Percentiles rank a stretch among this genome's conserved stretches.
phyloP scores from a whole-genome alignment of 2,888 invertebrate species.

The Schizaphis graminum region DNA sequence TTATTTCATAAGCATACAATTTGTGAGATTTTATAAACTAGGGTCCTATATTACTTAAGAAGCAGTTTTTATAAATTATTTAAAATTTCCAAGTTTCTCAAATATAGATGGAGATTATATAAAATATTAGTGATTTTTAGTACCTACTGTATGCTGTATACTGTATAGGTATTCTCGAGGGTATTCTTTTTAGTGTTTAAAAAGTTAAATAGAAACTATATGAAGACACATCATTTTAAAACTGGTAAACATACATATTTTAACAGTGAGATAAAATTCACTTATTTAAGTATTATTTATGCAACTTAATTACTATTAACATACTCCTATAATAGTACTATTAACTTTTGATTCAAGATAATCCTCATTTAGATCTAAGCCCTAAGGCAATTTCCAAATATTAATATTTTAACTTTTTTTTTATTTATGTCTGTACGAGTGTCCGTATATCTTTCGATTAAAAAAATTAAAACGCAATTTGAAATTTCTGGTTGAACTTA shows the following conservation, averaged over 20 bases:
- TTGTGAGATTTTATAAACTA: too few species aligned
- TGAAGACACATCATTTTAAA: not conserved
- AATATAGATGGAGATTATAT: too few species aligned
- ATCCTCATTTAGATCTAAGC: not conserved
- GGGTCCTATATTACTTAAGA: too few species aligned
- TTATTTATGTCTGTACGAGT: not conserved
- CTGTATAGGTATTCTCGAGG: too few species aligned
- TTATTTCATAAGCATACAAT: too few species aligned
- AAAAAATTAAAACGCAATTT: not conserved
- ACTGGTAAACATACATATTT: too few species aligned
- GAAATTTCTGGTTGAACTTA: not conserved
- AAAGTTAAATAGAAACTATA: too few species aligned
- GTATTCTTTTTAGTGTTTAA: too few species aligned
- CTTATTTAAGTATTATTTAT: not conserved
- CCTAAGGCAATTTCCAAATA: not conserved
- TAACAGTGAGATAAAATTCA: not conserved
- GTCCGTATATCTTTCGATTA: not conserved
- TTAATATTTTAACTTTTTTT: not conserved
- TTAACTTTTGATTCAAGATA: not conserved
- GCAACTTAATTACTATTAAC: not conserved
- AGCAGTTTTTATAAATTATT: too few species aligned
- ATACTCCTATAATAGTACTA: not conserved
- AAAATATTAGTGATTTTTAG: too few species aligned
- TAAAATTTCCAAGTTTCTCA: too few species aligned
- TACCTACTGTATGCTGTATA: too few species aligned